Conservation (phyloP, 2,888 invertebrate genomes). For the Augiades crinisus region DNA sequence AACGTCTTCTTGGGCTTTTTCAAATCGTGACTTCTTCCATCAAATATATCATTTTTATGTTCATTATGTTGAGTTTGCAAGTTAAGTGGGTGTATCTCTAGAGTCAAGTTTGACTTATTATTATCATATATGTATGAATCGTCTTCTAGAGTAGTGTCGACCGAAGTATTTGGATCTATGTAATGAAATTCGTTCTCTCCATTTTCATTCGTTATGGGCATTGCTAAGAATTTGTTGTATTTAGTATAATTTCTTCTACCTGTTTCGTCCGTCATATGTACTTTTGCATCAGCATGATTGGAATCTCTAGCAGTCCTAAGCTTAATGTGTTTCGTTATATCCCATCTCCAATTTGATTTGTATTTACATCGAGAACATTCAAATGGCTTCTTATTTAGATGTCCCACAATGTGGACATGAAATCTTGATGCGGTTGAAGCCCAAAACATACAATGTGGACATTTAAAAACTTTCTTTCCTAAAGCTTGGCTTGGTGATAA, state of each 20-base stretch:
- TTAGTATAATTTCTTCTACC: conserved; percentile 95
- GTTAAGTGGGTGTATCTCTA: conserved; percentile 83
- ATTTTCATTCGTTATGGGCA: conserved; percentile 82
- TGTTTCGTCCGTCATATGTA: conserved; percentile 95
- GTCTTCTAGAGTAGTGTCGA: conserved; percentile 71
- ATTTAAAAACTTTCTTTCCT: conserved; percentile 92
- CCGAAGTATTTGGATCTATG: conserved; percentile 57
- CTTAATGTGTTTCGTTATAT: conserved; percentile 97
- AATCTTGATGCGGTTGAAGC: conserved; percentile 95
- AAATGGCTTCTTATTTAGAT: conserved; percentile 95
- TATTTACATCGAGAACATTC: conserved; percentile 97
- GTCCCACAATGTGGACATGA: conserved; percentile 96
- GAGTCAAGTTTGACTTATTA: conserved; percentile 60
- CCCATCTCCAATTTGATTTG: conserved; percentile 98
- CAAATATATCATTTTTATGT: conserved; percentile 46
- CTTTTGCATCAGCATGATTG: conserved; percentile 89
- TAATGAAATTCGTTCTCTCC: conserved; percentile 75
- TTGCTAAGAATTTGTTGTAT: conserved; percentile 92
- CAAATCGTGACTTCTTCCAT: conserved; percentile 53
- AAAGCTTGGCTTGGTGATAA: conserved; percentile 83
- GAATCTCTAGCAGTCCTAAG: conserved; percentile 93
- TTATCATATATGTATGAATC: conserved; percentile 76
- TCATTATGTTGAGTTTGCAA: conserved; percentile 69
- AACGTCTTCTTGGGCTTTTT: conserved; percentile 85
- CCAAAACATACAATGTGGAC: conserved; percentile 96